phyloP scores from a whole-genome alignment of 1,140 invertebrate species.

The Drosophila ananassae region DNA sequence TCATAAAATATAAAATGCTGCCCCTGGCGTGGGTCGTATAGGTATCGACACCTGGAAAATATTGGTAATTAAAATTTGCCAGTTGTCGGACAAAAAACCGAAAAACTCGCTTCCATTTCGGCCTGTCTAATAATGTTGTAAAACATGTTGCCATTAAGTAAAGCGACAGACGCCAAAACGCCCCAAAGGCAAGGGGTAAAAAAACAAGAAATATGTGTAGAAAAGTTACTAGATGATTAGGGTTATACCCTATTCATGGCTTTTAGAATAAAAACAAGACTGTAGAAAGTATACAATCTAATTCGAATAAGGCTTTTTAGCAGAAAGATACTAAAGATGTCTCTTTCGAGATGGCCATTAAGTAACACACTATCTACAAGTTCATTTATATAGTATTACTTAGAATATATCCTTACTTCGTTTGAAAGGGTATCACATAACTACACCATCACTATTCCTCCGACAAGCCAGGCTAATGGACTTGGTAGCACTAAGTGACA shows the following conservation, averaged over 20 bases:
- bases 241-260: conserved; percentile 30
- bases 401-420: background rate
- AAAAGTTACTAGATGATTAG: conserved; percentile 3
- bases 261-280: background rate
- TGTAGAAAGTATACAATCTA: background rate
- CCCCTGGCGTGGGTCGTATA: conserved; percentile 58
- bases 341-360: too few species aligned
- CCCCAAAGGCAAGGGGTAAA: conserved; percentile 44
- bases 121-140: conserved; percentile 79
- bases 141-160: conserved; percentile 75
- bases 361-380: background rate
- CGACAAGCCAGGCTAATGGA: conserved; percentile 64
- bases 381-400: background rate
- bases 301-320: too few species aligned
- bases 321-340: too few species aligned
- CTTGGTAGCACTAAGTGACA: conserved; percentile 60
- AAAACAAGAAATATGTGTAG: conserved; percentile 6
- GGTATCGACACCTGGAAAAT: conserved; percentile 74
- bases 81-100: conserved; percentile 37
- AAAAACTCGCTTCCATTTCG: conserved; percentile 36
- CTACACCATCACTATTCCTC: conserved; percentile 8
- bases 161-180: conserved; percentile 62
- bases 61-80: conserved; percentile 78
- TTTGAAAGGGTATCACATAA: conserved; percentile 7
- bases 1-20: conserved; percentile 72